A percentile compares a stretch with the other conserved stretches of the same genome.
These are phyloP conservation scores for Chirona hameri DNA, from an alignment of 2,888 invertebrate species.

Conservation along the genomic window DNA sequence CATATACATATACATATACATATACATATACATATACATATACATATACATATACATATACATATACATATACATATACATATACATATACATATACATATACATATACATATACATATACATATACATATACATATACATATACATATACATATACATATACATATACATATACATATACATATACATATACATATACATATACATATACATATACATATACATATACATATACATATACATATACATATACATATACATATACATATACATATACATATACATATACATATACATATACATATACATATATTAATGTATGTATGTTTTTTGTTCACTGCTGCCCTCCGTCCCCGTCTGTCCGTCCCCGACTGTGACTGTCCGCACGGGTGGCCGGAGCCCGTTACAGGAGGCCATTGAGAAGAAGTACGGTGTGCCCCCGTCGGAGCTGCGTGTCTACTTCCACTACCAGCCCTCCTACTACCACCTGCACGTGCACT, in stretches of 20 bases:
- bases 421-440: slow-evolving; percentile 37
- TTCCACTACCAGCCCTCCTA: slow-evolving; percentile 96
- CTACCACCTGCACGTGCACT: slow-evolving; percentile 94
- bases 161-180: background rate
- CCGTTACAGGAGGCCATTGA: slow-evolving; percentile 38
- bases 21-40: no score
- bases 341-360: background rate
- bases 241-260: no score
- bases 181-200: no score
- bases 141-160: no score
- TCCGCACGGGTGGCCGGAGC: background rate
- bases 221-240: background rate
- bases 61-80: no score
- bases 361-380: no score
- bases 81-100: no score
- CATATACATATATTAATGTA: background rate
- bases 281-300: slow-evolving; percentile 37
- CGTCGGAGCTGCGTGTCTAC: slow-evolving; percentile 69
- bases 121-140: no score
- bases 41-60: no score
- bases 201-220: background rate
- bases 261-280: no score
- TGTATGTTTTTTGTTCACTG: background rate
- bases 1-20: no score
- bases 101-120: no score